Percentiles rank a stretch among this genome's conserved stretches.
These are phyloP conservation scores for Syngnathus floridae DNA, from an alignment of 2,113 vertebrate species.

Conservation along the genomic window DNA sequence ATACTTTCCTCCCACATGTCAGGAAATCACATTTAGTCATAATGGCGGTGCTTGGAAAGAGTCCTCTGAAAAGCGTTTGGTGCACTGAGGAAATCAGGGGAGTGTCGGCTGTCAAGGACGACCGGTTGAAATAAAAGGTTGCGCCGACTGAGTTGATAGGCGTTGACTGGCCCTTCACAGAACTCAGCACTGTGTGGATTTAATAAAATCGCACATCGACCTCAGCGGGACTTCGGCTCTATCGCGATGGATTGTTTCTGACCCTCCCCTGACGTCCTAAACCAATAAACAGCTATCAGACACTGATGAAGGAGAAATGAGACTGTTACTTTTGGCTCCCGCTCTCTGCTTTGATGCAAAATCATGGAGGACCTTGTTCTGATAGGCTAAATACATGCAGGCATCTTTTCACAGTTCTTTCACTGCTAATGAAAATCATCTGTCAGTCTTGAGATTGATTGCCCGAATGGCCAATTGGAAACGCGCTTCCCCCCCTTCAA, in stretches of 20 bases:
- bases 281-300: slow-evolving; percentile 67
- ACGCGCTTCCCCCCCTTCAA: slow-evolving; percentile 61
- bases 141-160: slow-evolving; percentile 9
- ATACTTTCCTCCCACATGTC: not conserved
- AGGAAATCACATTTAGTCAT: not conserved
- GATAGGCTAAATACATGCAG: slow-evolving; percentile 70
- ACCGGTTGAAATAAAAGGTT: slow-evolving; percentile 12
- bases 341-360: slow-evolving; percentile 65
- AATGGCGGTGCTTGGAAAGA: not conserved
- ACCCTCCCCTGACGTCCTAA: slow-evolving; percentile 59
- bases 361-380: slow-evolving; percentile 50
- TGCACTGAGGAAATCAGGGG: not conserved
- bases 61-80: not conserved
- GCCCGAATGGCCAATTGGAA: slow-evolving; percentile 77
- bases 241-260: slow-evolving; percentile 47
- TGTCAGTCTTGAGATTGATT: slow-evolving; percentile 74
- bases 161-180: slow-evolving; percentile 17
- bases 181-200: slow-evolving; percentile 53
- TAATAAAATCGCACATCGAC: slow-evolving; percentile 56
- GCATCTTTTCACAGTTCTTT: slow-evolving; percentile 50
- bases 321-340: slow-evolving; percentile 73
- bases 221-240: slow-evolving; percentile 32
- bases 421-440: slow-evolving; percentile 69
- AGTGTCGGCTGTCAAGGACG: slow-evolving; percentile 6
- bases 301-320: slow-evolving; percentile 64